These are phyloP conservation scores for Indicator maculatus DNA, from an alignment of 2,113 vertebrate genomes.

Conservation along the genomic window DNA sequence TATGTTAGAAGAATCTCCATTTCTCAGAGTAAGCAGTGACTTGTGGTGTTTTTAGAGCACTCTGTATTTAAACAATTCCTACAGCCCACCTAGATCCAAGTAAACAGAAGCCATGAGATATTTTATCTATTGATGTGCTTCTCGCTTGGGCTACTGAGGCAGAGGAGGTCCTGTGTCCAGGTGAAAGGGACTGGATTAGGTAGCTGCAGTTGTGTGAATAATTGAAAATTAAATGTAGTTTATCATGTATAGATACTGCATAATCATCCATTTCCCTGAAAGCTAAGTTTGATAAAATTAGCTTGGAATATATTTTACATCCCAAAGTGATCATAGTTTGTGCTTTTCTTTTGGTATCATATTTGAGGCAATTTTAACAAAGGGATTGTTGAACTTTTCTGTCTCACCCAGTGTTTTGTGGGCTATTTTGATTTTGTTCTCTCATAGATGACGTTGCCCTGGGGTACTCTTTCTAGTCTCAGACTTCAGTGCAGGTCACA, in stretches of 20 bases:
- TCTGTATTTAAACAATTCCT: not conserved
- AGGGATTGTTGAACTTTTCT: not conserved
- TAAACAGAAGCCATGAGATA: not conserved
- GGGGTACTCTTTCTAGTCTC: constrained; percentile 94
- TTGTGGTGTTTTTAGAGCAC: not conserved
- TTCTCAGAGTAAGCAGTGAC: constrained; percentile 87
- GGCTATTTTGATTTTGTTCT: constrained; percentile 46
- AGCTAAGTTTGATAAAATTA: not conserved
- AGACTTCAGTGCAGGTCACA: constrained; percentile 94
- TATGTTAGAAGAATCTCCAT: constrained; percentile 97
- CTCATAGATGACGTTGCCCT: constrained; percentile 93
- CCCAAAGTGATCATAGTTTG: not conserved
- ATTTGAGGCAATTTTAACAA: not conserved
- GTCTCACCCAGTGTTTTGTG: constrained; percentile 53
- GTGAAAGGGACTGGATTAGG: not conserved
- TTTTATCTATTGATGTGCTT: not conserved
- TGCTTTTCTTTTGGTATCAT: not conserved
- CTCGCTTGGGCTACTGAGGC: not conserved
- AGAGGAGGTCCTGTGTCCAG: not conserved
- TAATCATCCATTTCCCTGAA: not conserved
- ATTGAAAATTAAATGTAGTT: not conserved
- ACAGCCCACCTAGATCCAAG: not conserved
- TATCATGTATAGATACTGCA: not conserved
- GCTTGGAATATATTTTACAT: not conserved
- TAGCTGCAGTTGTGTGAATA: not conserved